Evolutionary conservation across 2,888 invertebrate genomes (phyloP).

Genomic region (Phalangium opilio): DNA sequence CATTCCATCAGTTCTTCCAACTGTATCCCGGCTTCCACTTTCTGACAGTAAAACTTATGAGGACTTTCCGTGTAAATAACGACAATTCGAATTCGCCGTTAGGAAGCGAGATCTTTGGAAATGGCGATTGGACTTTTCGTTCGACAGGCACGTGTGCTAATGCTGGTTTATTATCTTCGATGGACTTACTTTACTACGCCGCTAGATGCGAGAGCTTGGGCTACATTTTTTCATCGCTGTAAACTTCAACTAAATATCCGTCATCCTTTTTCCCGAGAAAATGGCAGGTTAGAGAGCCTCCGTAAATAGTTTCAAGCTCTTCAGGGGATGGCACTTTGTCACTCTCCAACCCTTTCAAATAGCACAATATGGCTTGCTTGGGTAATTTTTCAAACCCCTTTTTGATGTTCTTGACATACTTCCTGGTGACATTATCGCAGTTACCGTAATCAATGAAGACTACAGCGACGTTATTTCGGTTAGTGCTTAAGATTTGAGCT

Average conservation of each 20-base stretch:
- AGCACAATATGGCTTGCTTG: constrained; percentile 16
- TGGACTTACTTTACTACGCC: constrained; percentile 4
- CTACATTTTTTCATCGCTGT: constrained; percentile 7
- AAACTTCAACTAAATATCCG: constrained; percentile 8
- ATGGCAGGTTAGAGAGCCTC: constrained; percentile 8
- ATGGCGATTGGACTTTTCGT: no score
- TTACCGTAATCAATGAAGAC: constrained; percentile 16
- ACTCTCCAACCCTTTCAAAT: constrained; percentile 9
- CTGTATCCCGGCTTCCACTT: constrained; percentile 11
- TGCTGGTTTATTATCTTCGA: no score
- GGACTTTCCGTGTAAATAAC: constrained; percentile 12
- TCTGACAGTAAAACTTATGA: constrained; percentile 13
- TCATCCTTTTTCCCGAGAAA: constrained; percentile 10
- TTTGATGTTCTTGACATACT: constrained; percentile 8
- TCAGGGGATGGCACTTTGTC: neutral
- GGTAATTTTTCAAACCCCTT: constrained; percentile 13
- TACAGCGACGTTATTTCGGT: constrained; percentile 5
- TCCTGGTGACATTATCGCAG: constrained; percentile 8
- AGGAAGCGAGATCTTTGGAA: no score
- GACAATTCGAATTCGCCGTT: neutral
- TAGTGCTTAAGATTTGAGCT: constrained; percentile 17
- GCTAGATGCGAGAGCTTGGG: constrained; percentile 4
- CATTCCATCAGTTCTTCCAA: constrained; percentile 17
- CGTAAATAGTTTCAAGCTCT: constrained; percentile 10
- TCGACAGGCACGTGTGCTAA: no score